A percentile compares a stretch with the other conserved stretches of the same genome.
phyloP scores from a whole-genome alignment of 2,797 vertebrate species.

The Decapterus maruadsi region DNA sequence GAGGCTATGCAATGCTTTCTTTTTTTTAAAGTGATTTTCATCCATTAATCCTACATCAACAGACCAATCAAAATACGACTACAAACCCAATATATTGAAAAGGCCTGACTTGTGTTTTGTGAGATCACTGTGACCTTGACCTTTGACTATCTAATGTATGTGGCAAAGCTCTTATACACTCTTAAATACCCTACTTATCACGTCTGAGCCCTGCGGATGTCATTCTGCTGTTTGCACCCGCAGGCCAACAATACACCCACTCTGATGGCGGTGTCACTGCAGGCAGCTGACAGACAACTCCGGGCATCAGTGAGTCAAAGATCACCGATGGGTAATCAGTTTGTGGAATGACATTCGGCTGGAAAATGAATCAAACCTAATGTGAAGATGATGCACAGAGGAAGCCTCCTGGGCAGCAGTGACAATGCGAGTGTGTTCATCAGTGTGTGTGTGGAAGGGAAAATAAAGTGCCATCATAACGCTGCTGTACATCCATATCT shows the following conservation, averaged over 20 bases:
- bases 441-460: background rate
- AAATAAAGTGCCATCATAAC: conserved; percentile 7
- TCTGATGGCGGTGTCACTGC: conserved; percentile 36
- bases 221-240: conserved; percentile 44
- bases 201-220: conserved; percentile 31
- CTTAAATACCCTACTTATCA: conserved; percentile 34
- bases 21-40: no score
- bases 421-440: conserved; percentile 19
- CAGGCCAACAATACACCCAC: conserved; percentile 38
- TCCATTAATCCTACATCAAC: no score
- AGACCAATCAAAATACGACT: no score
- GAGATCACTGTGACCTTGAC: no score
- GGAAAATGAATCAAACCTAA: conserved; percentile 54
- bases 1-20: no score
- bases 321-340: conserved; percentile 49
- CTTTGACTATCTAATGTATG: no score
- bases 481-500: background rate
- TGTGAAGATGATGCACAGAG: conserved; percentile 54
- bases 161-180: background rate
- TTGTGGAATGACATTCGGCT: conserved; percentile 15
- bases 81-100: no score
- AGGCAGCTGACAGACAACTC: conserved; percentile 35
- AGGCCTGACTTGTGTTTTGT: no score
- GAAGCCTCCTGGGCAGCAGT: conserved; percentile 3
- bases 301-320: conserved; percentile 27